Conservation (phyloP, 2,797 vertebrate species). For the Sarcophilus harrisii region DNA sequence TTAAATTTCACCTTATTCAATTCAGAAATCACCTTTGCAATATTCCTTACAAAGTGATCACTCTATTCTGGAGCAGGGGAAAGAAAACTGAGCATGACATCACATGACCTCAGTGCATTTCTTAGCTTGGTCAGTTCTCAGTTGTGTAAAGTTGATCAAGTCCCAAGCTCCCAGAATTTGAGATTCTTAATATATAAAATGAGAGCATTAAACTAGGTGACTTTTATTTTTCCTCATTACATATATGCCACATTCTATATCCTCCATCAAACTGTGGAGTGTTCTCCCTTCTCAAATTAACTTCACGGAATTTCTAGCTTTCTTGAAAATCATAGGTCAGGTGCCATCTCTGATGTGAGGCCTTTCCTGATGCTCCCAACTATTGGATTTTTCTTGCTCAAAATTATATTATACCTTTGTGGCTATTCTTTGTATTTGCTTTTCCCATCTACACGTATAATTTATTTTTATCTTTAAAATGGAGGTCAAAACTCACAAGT, state of each 20-base stretch:
- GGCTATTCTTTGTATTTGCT: neutral
- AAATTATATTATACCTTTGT: neutral
- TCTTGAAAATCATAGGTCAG: neutral
- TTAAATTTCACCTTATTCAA: neutral
- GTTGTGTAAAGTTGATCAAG: neutral
- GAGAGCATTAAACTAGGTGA: neutral
- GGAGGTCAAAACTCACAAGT: neutral
- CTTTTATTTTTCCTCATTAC: neutral
- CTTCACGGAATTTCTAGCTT: neutral
- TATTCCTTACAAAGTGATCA: neutral
- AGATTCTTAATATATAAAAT: neutral
- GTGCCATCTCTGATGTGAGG: neutral
- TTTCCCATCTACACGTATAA: neutral
- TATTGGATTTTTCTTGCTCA: neutral
- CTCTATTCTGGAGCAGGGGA: neutral
- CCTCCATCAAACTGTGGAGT: neutral
- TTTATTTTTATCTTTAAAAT: too few species aligned
- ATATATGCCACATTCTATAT: neutral
- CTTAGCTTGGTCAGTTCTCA: neutral
- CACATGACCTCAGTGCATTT: neutral
- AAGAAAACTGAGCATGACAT: neutral
- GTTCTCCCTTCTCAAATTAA: neutral
- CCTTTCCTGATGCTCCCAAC: neutral
- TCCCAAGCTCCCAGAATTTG: neutral
- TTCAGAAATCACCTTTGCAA: neutral